Evolutionary conservation across 2,113 vertebrate genomes (phyloP), one percentile per base, ranked within the genome.

Genomic region (Hydrolagus affinis): DNA sequence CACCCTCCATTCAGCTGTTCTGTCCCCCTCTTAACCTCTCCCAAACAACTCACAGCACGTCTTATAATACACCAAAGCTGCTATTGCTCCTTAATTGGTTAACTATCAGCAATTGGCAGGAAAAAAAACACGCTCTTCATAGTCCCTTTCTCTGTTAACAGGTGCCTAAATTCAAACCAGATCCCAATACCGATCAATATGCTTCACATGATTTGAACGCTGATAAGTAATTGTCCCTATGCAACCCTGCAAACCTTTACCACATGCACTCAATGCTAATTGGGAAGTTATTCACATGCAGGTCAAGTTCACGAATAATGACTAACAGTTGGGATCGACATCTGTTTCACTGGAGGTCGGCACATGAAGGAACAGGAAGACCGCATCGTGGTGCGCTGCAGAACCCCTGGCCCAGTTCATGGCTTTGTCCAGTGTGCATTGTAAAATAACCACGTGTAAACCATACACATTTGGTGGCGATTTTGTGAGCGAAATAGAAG

Each of bases 271-370:
- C 19, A 21, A 75, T 57, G 32, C 73, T 75, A 75, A 75, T 75
- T 75, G 3, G 73, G 32, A 75, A 56, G 73, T 75, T 75, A 56
- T 32, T 75, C 73, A 21, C 73, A 56, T 21, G n/a, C 73, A 56
- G 73, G 32, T 75, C 73, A 57, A 14, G n/a, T 74, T 74, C 72
- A 14, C 72, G 6, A 32, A 32, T 75, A 75, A 75, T 75, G 73
- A 75, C 73, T 75, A 56, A 56, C 73, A 75, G 73, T 75, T 44
- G 11, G 2, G 17, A 21, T 44, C 10, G 32, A 21, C 73, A 75
- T 44, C 73, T 75, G 73, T 44, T n/a, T 17, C 32, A 80, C 57
- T 25, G 57, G 28, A 62, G 23, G 59, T 80, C 56, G 17, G 59
- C 76, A 62, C 11, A 28, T 15, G n/a, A n/a, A 64, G 56, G 11